Conservation (phyloP, 1,140 invertebrate genomes). For the Meteorus sp. region DNA sequence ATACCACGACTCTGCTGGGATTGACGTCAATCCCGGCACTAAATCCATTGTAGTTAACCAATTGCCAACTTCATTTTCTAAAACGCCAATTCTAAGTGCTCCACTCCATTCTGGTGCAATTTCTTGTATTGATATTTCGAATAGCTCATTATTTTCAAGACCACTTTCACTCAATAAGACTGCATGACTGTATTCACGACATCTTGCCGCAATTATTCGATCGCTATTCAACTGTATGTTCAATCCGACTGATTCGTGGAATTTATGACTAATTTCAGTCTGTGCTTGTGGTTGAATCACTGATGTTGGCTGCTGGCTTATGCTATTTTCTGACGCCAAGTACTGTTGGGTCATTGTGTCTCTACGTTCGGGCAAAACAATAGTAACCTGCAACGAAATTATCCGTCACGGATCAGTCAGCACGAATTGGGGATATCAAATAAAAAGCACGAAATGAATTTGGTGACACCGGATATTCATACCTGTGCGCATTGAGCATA, state of each 20-base stretch:
- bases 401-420: neutral
- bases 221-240: slow-evolving; percentile 72
- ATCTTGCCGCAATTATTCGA: slow-evolving; percentile 67
- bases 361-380: slow-evolving; percentile 52
- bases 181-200: slow-evolving; percentile 68
- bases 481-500: slow-evolving; percentile 95
- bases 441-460: neutral
- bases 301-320: slow-evolving; percentile 55
- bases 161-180: slow-evolving; percentile 75
- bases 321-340: slow-evolving; percentile 55
- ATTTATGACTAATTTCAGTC: slow-evolving; percentile 55
- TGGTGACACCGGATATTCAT: slow-evolving; percentile 35
- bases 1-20: slow-evolving; percentile 68
- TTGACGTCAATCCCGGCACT: slow-evolving; percentile 62
- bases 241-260: slow-evolving; percentile 73
- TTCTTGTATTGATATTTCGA: slow-evolving; percentile 70
- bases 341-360: slow-evolving; percentile 54
- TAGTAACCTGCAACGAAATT: slow-evolving; percentile 47
- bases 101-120: slow-evolving; percentile 72
- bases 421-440: too few species aligned
- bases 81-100: slow-evolving; percentile 73
- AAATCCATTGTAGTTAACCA: slow-evolving; percentile 69
- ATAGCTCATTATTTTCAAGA: slow-evolving; percentile 73
- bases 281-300: slow-evolving; percentile 52
- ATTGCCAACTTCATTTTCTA: slow-evolving; percentile 47